A percentile compares a stretch with the other conserved stretches of the same genome.
These are phyloP conservation scores for Archivesica marissinica DNA, from an alignment of 1,140 invertebrate species.

Conservation along the genomic window DNA sequence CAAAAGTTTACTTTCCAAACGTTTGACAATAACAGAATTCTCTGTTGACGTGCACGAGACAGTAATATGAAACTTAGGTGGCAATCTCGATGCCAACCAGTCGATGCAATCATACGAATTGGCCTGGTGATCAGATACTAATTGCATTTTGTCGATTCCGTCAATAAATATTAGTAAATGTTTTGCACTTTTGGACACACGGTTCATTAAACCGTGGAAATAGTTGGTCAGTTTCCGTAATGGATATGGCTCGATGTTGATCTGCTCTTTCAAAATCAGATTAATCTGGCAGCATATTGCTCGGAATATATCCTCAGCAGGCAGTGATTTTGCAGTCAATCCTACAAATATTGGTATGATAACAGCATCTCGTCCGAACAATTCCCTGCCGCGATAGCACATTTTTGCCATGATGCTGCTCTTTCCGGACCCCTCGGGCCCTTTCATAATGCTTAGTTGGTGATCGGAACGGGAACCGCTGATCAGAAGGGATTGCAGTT, in stretches of 20 bases:
- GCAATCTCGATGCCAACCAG: slow-evolving; percentile 65
- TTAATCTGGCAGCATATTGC: slow-evolving; percentile 66
- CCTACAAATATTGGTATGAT: slow-evolving; percentile 62
- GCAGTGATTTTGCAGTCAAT: slow-evolving; percentile 50
- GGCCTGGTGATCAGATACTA: background rate
- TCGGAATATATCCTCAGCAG: slow-evolving; percentile 55
- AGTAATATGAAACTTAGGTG: slow-evolving; percentile 68
- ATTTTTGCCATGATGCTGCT: slow-evolving; percentile 63
- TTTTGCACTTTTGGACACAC: slow-evolving; percentile 65
- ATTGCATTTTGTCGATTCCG: slow-evolving; percentile 57
- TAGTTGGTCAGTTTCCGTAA: slow-evolving; percentile 63
- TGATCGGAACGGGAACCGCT: slow-evolving; percentile 64
- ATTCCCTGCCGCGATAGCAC: slow-evolving; percentile 54
- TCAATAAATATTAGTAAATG: slow-evolving; percentile 68
- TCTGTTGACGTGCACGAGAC: slow-evolving; percentile 48
- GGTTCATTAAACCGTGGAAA: slow-evolving; percentile 67
- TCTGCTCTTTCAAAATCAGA: slow-evolving; percentile 60
- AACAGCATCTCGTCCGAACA: slow-evolving; percentile 65
- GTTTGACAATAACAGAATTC: slow-evolving; percentile 23
- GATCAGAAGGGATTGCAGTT: slow-evolving; percentile 61
- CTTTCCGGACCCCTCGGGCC: slow-evolving; percentile 67
- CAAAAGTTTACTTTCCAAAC: slow-evolving; percentile 55
- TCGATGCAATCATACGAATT: slow-evolving; percentile 46
- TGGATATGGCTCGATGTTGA: slow-evolving; percentile 61
- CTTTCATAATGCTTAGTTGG: slow-evolving; percentile 68